Percentiles rank a stretch among this genome's conserved stretches.
Conservation (phyloP, 2,113 vertebrate species). For the Psittacus erithacus region DNA sequence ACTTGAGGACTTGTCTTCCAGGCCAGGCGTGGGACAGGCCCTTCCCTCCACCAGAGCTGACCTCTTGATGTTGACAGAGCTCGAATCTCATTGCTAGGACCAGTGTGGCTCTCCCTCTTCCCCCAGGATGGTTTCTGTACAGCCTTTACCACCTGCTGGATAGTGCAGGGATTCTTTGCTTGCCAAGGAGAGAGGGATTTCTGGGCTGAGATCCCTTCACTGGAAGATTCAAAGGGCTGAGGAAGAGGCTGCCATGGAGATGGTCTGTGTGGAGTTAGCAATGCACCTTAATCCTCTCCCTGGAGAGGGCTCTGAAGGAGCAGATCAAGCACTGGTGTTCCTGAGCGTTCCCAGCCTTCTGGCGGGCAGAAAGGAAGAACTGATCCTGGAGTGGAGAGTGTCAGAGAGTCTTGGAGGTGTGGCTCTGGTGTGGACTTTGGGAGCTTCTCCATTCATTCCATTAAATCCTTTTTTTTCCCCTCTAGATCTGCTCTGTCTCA, state of each 20-base stretch:
- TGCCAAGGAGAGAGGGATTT: background rate
- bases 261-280: background rate
- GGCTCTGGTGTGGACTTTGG: background rate
- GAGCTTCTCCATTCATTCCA: conserved; percentile 45
- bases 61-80: conserved; percentile 65
- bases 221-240: conserved; percentile 20
- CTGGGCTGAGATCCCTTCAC: background rate
- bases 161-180: background rate
- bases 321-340: background rate
- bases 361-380: conserved; percentile 19
- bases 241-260: background rate
- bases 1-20: conserved; percentile 73
- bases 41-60: conserved; percentile 31
- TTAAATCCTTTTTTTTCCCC: conserved; percentile 68
- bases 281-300: conserved; percentile 31
- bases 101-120: background rate
- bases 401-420: background rate
- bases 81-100: conserved; percentile 73
- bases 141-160: background rate
- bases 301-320: background rate
- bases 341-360: background rate
- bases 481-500: background rate
- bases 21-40: background rate
- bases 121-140: background rate
- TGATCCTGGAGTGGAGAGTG: background rate